Evolutionary conservation across 2,113 vertebrate genomes (phyloP), one percentile per base, ranked within the genome.

Genomic region (Rhinogobius similis): DNA sequence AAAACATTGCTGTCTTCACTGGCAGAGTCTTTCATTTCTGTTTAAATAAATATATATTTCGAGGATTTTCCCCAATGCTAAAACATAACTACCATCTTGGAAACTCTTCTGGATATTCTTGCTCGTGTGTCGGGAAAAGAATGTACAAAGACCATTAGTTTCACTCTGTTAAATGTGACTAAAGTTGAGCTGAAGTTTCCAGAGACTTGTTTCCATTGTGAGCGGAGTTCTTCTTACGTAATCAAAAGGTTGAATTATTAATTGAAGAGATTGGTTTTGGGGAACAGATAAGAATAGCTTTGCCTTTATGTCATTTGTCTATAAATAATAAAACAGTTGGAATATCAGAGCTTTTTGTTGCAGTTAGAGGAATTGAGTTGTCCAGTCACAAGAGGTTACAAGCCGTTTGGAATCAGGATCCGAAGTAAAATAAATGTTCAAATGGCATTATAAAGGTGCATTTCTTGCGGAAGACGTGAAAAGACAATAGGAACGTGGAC

Each of bases 61-160:
- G n/a, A n/a, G n/a, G n/a, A n/a, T n/a, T n/a, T n/a, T n/a, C n/a
- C n/a, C n/a, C n/a, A n/a, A n/a, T n/a, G n/a, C n/a, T n/a, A n/a
- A n/a, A n/a, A n/a, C n/a, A n/a, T n/a, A n/a, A n/a, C n/a, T 78
- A 43, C 21, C 55, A 59, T 13, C 9, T 36, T 21, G 61, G 53
- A 55, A 53, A 59, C n/a, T n/a, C n/a, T n/a, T n/a, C 70, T 62
- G 3, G 5, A 8, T n/a, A 36, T 8, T 16, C 24, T 12, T 3
- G 10, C 4, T 29, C 16, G 10, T 55, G 26, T 32, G 3, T 4
- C 5, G 29, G 18, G 29, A 61, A 2, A 36, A 32, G 27, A 7
- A 36, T n/a, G 27, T 11, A 61, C 27, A 61, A 61, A n/a, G 26
- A 32, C 29, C 29, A 36, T 36, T 18, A 32, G 27, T 32, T 61